Evolutionary conservation across 2,113 vertebrate species (phyloP), one percentile per base, ranked within the genome.

Genomic region (Oreamnos americanus): DNA sequence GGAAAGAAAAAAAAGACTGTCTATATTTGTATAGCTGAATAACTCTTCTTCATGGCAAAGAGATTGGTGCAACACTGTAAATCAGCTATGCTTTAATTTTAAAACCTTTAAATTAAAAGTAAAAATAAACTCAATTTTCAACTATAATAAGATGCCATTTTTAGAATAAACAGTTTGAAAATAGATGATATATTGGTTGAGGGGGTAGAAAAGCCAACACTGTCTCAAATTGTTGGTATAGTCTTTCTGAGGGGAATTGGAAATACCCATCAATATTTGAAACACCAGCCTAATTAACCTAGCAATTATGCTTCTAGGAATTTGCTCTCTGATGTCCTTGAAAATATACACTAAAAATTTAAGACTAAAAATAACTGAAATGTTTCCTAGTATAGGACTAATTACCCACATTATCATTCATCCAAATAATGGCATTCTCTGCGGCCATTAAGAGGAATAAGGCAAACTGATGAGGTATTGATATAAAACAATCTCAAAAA

Each of bases 401-500:
- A 71, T 93, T 85, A 71, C 45, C 55, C 87, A 92, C 76, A 57
- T 78, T 74, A 36, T 76, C 93, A 55, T 84, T 71, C 12, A 74
- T 57, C 16, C 43, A 79, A 91, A 87, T n/a, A 85, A 82, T 87
- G 43, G 7, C 86, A 94, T 94, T 91, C 60, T 94, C 64, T 74
- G 45, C 7, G 30, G 28, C 6, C 53, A 91, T 55, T 85, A 74
- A 86, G 28, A 96, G 25, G 23, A 95, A 95, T 64, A 45, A 84
- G 28, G 53, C 55, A 86, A 86, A 91, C 7, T 85, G 30, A 94
- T 82, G 45, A 76, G 14, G 23, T 81, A 43, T 67, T 74, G 47
- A 55, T 82, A 93, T 43, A 95, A 82, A 96, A 86, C 30, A 64
- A 89, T 64, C n/a, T 95, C 23, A 81, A 91, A 94, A 76, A 49